Evolutionary conservation across 1,140 invertebrate species (phyloP), one percentile per base, ranked within the genome.

Genomic region (Megathymus violae): DNA sequence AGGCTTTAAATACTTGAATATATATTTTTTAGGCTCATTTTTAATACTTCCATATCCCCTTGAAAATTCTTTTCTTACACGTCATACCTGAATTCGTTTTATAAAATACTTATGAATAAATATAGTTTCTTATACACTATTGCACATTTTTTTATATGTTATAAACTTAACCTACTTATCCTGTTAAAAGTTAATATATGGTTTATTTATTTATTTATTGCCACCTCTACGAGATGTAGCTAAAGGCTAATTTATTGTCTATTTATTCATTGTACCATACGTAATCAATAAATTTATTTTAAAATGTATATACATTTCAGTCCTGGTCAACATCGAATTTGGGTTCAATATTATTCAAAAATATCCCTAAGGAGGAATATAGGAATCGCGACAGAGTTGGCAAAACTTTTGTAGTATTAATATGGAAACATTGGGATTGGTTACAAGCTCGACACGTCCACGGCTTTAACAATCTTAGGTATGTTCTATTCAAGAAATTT

Each of bases 361-460:
- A 76, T 31, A 58, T 56, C 31, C 27, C 41, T 4, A 16, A 44
- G 10, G 16, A 54, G 25, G 10, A 44, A 10, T 51, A 48, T 14
- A 36, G 48, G 19, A 48, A 52, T 15, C 27, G 41, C 40, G 11
- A 16, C 9, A 64, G 56, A 40, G 34, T 69, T 11, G 65, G 74
- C 31, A 77, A 36, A 58, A 78, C 67, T 14, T 87, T 71, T 64
- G 36, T 67, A 19, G 51, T 88, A 22, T 66, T 88, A 31, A 76
- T 88, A 58, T 88, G 85, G 85, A 86, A 76, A 63, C 71, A 83
- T 40, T 85, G 77, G 77, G 17, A 76, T 1, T 82, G 80, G 77
- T 50, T 88, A 4, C 64, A 74, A 50, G 60, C 69, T 15, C 71
- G 82, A 22, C 83, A 88, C 17, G 40, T 83, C 31, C 51, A 64